Evolutionary conservation across 2,113 vertebrate genomes (phyloP), one percentile per base, ranked within the genome.

Genomic region (Acanthochromis polyacanthus): DNA sequence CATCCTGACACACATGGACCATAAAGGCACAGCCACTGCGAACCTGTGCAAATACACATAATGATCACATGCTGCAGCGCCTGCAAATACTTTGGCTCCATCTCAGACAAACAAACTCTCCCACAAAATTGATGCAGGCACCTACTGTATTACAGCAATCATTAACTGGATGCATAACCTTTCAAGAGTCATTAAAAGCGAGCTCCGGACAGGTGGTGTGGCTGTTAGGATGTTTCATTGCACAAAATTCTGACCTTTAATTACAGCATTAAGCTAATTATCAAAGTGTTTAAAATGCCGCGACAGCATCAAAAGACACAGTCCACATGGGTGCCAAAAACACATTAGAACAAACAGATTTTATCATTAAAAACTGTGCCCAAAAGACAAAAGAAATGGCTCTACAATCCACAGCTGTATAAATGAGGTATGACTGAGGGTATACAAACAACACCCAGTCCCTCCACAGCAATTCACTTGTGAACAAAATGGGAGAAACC

Each of bases 1-100:
- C 98, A 84, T 99, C 98, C 91, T 99, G 98, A 90, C 98, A 99
- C 7, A 99, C 98, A 0, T 99, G 98, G 52, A 98, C 97, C 97
- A 99, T 99, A 66, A 99, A 99, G 74, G 98, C 96, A 94, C 98
- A 99, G 87, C 98, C 98, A 69, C 98, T 98, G 83, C 98, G 96
- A 32, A 99, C 96, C 98, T 99, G 89, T 2, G 46, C 60, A 78
- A 76, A 82, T 0, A 78, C 22, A 82, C 57, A 85, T 4, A 23
- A 82, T 69, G 22, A 81, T 36, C 60, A 75, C 25, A 20, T 0
- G 12, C 67, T 50, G 60, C 69, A 63, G 25, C 7, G 20, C 5
- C 43, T 32, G 17, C 53, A 8, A 56, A 48, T 40, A 69, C 67
- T 71, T 74, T 23, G 43, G 71, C 80, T 57, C 46, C 32, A 36